phyloP scores from a whole-genome alignment of 2,797 vertebrate genomes.

The Brotula barbata region DNA sequence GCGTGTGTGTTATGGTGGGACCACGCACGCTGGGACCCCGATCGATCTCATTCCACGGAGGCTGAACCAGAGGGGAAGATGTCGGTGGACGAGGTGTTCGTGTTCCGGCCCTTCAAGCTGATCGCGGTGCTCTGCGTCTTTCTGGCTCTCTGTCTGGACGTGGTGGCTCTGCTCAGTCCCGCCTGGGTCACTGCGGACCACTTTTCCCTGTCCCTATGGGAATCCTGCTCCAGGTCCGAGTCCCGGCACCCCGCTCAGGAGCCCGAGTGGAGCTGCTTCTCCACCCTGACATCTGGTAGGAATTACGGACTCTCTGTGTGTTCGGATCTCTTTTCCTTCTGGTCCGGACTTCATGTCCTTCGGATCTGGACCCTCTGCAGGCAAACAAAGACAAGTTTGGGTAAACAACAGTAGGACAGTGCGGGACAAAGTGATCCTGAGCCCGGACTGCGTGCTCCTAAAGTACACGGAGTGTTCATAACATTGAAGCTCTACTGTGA shows the following conservation, averaged over 20 bases:
- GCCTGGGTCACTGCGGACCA: conserved; percentile 85
- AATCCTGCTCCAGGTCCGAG: conserved; percentile 75
- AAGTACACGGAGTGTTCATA: no score
- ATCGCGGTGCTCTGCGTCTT: conserved; percentile 83
- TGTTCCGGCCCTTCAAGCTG: conserved; percentile 81
- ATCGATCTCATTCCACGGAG: conserved; percentile 23
- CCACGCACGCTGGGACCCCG: conserved; percentile 26
- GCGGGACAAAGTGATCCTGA: no score
- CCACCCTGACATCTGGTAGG: conserved; percentile 80
- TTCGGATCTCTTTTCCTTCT: not conserved
- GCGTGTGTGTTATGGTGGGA: conserved; percentile 38
- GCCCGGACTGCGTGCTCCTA: no score
- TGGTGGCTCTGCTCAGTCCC: conserved; percentile 82
- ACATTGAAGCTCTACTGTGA: no score
- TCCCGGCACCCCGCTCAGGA: conserved; percentile 26
- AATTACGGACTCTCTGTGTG: not conserved
- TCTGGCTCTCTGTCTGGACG: conserved; percentile 79
- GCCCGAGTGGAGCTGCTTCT: conserved; percentile 77
- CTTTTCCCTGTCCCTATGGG: conserved; percentile 83
- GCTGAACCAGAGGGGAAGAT: conserved; percentile 57
- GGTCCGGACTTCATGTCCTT: not conserved
- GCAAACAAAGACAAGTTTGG: no score
- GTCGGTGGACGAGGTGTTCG: conserved; percentile 78
- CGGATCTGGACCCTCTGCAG: not conserved
- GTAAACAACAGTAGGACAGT: no score